A percentile compares a stretch with the other conserved stretches of the same genome.
These are phyloP conservation scores for Embidobia sp. DNA, from an alignment of 2,888 invertebrate species.

Conservation along the genomic window DNA sequence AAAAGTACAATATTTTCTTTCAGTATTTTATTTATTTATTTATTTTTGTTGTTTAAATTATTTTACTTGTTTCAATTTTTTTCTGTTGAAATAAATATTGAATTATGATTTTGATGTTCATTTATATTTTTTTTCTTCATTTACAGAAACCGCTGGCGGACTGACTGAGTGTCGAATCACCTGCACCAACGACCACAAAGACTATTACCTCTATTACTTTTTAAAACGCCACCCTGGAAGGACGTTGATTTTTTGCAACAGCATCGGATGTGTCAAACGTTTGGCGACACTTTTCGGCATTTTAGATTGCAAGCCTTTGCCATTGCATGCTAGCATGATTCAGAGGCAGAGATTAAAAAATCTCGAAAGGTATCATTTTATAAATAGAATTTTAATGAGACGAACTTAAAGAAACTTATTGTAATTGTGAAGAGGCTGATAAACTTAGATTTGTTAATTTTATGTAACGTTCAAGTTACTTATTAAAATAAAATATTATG, in stretches of 20 bases:
- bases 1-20: constrained; percentile 82
- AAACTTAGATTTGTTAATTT: no score
- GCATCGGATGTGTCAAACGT: constrained; percentile 95
- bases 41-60: no score
- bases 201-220: constrained; percentile 96
- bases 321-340: constrained; percentile 94
- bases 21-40: no score
- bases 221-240: constrained; percentile 91
- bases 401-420: neutral
- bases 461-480: no score
- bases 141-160: constrained; percentile 89
- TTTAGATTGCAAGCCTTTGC: constrained; percentile 88
- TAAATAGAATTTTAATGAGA: neutral
- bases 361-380: constrained; percentile 87
- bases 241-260: constrained; percentile 96
- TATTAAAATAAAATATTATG: no score
- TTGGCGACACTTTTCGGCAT: constrained; percentile 87
- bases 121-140: constrained; percentile 12
- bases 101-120: neutral
- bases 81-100: no score
- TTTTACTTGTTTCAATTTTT: no score
- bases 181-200: constrained; percentile 91
- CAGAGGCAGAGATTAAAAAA: constrained; percentile 97
- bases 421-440: no score
- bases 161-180: constrained; percentile 92